Evolutionary conservation across 2,888 invertebrate genomes (phyloP).

Genomic region (Suillia variegata): DNA sequence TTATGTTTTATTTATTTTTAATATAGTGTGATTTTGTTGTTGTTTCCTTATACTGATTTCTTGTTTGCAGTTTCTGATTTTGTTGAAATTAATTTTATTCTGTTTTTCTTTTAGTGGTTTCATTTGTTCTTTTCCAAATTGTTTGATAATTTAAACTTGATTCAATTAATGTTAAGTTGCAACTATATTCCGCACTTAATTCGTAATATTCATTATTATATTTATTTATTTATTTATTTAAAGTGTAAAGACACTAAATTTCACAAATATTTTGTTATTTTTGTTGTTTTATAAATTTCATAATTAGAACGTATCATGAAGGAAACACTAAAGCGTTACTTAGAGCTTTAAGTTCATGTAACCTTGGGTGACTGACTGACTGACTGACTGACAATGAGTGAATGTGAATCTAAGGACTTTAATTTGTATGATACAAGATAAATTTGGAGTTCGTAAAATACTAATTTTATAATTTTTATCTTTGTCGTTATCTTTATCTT

Average conservation of each 20-base stretch:
- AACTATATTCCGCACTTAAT: conserved; percentile 6
- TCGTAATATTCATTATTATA: conserved; percentile 2
- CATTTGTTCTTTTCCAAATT: conserved; percentile 21
- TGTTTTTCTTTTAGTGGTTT: conserved; percentile 16
- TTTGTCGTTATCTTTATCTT: background rate
- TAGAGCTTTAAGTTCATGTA: background rate
- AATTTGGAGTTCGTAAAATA: background rate
- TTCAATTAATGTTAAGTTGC: conserved; percentile 1
- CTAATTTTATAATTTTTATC: too few relatives aligned
- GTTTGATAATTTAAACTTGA: background rate
- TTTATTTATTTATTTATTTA: conserved; percentile 36
- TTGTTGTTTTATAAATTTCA: conserved; percentile 32
- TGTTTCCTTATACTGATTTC: background rate
- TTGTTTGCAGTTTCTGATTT: background rate
- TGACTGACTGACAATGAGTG: conserved; percentile 4
- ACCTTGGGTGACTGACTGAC: conserved; percentile 15
- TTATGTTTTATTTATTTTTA: too few relatives aligned
- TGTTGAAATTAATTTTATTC: conserved; percentile 14
- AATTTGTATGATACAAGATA: background rate
- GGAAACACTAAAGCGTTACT: conserved; percentile 1
- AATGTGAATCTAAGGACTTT: background rate
- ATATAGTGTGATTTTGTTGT: too few relatives aligned
- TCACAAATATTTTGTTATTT: conserved; percentile 45
- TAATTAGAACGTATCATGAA: conserved; percentile 18
- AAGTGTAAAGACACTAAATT: conserved; percentile 57